These are phyloP conservation scores for Cynopterus brachyotis DNA, from an alignment of 2,113 vertebrate genomes.

Conservation along the genomic window DNA sequence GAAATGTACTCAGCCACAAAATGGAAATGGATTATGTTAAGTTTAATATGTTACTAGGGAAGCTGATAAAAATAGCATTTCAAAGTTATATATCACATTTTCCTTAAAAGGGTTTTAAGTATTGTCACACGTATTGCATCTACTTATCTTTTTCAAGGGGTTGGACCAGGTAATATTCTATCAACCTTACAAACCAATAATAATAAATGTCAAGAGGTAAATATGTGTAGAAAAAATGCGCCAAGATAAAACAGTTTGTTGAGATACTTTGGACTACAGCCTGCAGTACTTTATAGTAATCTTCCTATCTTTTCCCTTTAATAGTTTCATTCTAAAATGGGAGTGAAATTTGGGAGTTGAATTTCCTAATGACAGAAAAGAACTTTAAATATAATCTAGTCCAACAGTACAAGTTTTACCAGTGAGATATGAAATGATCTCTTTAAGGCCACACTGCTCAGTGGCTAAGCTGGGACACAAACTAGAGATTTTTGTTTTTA, in stretches of 20 bases:
- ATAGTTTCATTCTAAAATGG: constrained; percentile 31
- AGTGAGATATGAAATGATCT: not conserved
- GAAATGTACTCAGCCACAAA: constrained; percentile 53
- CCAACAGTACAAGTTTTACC: not conserved
- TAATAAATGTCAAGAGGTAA: constrained; percentile 16
- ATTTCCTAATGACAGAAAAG: not conserved
- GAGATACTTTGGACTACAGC: not conserved
- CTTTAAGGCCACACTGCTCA: not conserved
- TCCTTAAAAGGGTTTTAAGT: constrained; percentile 44
- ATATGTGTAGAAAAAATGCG: not conserved
- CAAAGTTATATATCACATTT: constrained; percentile 18
- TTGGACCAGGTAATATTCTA: not conserved
- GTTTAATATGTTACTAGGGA: constrained; percentile 46
- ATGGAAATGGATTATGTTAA: constrained; percentile 64
- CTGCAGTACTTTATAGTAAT: not conserved
- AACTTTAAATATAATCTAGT: not conserved
- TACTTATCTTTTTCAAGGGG: not conserved
- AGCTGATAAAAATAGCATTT: constrained; percentile 57
- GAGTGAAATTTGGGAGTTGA: not conserved
- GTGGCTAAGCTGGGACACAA: not conserved
- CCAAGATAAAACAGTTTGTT: not conserved
- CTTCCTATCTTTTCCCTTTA: not conserved
- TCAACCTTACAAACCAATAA: constrained; percentile 1
- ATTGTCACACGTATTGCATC: not conserved
- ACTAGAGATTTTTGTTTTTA: not conserved